These are phyloP conservation scores for Dicyrtomina minuta DNA, from an alignment of 2,888 invertebrate genomes.

Conservation along the genomic window DNA sequence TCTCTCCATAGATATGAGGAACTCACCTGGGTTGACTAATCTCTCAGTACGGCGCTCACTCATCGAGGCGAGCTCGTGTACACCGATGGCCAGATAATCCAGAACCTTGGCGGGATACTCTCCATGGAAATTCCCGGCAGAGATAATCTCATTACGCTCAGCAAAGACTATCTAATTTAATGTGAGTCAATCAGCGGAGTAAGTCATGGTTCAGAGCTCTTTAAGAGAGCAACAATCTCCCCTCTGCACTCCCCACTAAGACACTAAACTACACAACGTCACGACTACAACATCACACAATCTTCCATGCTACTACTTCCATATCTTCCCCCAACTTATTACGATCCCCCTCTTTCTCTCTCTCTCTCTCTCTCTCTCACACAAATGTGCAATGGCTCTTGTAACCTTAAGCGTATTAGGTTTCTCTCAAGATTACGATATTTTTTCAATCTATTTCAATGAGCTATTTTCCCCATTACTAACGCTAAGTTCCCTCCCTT, in stretches of 20 bases:
- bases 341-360: background rate
- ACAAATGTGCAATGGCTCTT: background rate
- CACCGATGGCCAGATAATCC: conserved; percentile 67
- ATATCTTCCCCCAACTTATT: background rate
- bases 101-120: conserved; percentile 69
- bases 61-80: conserved; percentile 68
- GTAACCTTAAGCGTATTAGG: too few relatives aligned
- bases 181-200: conserved; percentile 37
- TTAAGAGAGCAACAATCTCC: conserved; percentile 10
- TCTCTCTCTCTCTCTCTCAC: background rate
- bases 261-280: background rate
- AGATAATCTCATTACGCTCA: conserved; percentile 65
- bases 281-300: background rate
- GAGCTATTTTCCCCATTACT: too few relatives aligned
- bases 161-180: conserved; percentile 60
- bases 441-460: background rate
- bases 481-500: too few relatives aligned
- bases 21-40: conserved; percentile 64
- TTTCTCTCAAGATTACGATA: too few relatives aligned
- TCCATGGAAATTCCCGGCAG: conserved; percentile 70
- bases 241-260: background rate
- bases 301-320: background rate
- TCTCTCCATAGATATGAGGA: background rate
- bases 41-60: conserved; percentile 67
- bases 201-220: conserved; percentile 29